Base-by-base conservation (phyloP, 2,888 invertebrate genomes). In the Microlaimidae sp. region DNA sequence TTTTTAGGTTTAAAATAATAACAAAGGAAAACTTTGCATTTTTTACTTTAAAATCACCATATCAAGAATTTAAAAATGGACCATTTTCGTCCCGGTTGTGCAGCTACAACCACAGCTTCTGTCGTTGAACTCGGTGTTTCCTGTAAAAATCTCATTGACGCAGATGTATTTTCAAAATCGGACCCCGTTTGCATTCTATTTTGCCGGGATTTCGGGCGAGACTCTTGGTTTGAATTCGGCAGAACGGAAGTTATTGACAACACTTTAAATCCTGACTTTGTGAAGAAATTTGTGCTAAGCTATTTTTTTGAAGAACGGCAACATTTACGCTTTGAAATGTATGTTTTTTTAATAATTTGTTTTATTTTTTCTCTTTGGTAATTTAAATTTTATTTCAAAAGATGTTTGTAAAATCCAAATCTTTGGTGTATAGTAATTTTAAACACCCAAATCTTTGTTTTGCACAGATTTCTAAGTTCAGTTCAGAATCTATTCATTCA, bases 251-350 rank as follows among this genome's bases (percentile, higher is more conserved):
- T 55, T 32, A 62, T 67, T 23, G 53, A 58, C 54, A 67, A 67
- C 53, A 58, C 58, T 47, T 49, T 65, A 52, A 61, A 62, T 49
- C 67, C 67, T 2, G 61, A 64, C 50, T 67, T 63, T 57, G 58
- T 57, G 32, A 59, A 57, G 32, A 60, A 61, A 5, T 61, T 67
- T 32, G 26, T 52, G 3, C 25, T 67, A 26, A 61, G 64, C 45
- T 67, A 66, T 53, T 62, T 58, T 43, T 67, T 67, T 52, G 67
- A 67, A 50, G 63, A 63, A 38, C 57, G 59, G 19, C 67, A 67
- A 51, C 52, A 52, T 19, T 51, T 68, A n/a, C 47, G 58, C 5
- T 67, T 67, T 53, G 62, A 64, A 57, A 47, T 67, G 64, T 66
- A 49, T 24, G 48, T 21, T 3, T 19, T 26, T 10, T 47, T 4